Conservation (phyloP, 2,797 vertebrate genomes). For the Phataginus tricuspis region DNA sequence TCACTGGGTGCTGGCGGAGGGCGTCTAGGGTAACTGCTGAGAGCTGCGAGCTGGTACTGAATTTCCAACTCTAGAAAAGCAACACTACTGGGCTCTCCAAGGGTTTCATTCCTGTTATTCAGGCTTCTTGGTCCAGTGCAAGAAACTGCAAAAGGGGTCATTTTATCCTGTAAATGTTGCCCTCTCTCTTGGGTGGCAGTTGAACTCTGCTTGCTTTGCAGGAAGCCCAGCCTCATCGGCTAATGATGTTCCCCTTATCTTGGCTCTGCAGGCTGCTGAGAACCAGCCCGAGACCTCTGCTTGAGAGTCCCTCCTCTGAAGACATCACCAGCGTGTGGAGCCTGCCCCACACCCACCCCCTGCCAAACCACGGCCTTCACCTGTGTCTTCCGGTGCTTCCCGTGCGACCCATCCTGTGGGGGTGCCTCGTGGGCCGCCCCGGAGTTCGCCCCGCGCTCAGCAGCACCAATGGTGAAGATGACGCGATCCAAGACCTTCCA, state of each 20-base stretch:
- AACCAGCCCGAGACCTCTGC: background rate
- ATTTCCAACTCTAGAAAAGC: background rate
- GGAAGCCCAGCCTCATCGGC: background rate
- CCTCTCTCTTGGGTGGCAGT: background rate
- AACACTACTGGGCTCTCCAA: background rate
- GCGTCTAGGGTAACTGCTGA: background rate
- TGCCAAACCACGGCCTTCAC: slow-evolving; percentile 99
- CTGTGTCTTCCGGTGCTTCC: slow-evolving; percentile 99
- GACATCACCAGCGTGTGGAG: slow-evolving; percentile 88
- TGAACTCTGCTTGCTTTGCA: background rate
- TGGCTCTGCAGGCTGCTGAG: slow-evolving; percentile 71
- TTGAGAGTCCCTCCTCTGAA: slow-evolving; percentile 78
- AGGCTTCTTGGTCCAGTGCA: background rate
- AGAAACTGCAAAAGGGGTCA: background rate
- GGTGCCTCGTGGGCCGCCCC: slow-evolving; percentile 97
- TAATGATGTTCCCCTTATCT: slow-evolving; percentile 55
- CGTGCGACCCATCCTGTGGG: slow-evolving; percentile 98
- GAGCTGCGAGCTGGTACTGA: background rate
- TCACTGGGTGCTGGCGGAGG: background rate
- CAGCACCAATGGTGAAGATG: slow-evolving; percentile 95
- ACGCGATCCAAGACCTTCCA: slow-evolving; percentile 98
- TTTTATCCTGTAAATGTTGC: background rate
- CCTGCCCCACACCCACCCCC: slow-evolving; percentile 92
- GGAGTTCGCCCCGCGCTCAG: slow-evolving; percentile 87
- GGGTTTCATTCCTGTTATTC: background rate